These are phyloP conservation scores for Hydrozoanthus tunicans DNA, from an alignment of 64 coral and sea anemone genomes.

Conservation along the genomic window DNA sequence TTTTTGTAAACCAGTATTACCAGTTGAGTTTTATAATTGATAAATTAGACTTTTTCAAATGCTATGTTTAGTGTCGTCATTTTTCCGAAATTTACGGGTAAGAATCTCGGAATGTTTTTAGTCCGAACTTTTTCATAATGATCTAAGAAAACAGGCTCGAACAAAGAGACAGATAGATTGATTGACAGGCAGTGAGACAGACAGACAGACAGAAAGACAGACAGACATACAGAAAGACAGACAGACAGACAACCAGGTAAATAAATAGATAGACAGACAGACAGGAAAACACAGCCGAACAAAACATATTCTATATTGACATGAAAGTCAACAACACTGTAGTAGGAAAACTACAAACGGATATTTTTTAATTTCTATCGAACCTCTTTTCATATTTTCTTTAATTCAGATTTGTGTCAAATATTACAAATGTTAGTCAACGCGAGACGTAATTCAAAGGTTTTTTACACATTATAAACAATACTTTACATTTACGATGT, in stretches of 20 bases:
- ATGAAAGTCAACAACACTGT: too few species aligned
- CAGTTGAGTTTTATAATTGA: too few species aligned
- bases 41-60: too few species aligned
- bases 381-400: conserved; percentile 23
- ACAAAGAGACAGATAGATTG: background rate
- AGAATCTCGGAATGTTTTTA: too few species aligned
- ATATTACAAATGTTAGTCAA: conserved; percentile 67
- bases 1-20: too few species aligned
- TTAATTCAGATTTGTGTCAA: conserved; percentile 57
- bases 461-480: conserved; percentile 61
- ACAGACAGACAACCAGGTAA: background rate
- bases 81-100: too few species aligned
- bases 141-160: too few species aligned
- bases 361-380: background rate
- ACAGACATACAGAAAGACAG: background rate
- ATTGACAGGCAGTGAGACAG: background rate
- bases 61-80: too few species aligned
- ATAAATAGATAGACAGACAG: background rate
- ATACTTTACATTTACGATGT: conserved; percentile 41
- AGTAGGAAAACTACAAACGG: background rate
- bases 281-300: background rate
- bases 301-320: background rate
- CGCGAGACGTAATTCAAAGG: conserved; percentile 40
- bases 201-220: background rate
- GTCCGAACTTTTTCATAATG: too few species aligned